Evolutionary conservation across 2,888 invertebrate genomes (phyloP), one percentile per base, ranked within the genome.

Genomic region (Hermaeophaga mercurialis): DNA sequence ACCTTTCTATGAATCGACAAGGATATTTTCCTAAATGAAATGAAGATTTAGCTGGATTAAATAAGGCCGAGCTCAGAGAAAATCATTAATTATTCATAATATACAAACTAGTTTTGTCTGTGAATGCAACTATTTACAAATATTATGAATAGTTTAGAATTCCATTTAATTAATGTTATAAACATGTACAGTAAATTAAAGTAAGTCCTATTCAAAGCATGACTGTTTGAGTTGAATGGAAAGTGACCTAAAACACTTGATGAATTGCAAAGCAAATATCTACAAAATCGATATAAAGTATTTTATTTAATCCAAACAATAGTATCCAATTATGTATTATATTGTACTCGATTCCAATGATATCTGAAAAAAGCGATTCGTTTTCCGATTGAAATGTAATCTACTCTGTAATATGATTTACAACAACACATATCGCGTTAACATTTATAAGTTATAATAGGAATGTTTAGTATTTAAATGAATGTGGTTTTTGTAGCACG

Each of bases 201-300:
- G 54, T 56, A 49, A 53, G 54, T 60, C 62, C 60, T 58, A 66
- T 66, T 66, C 65, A 63, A 66, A 64, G 63, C 65, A 66, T 66
- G 66, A 66, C 64, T 64, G 64, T 63, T 65, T 60, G 52, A 64
- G 58, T 63, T 66, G 63, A 67, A 67, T 63, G 65, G 67, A 67
- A 67, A 67, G 67, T 67, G 66, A 67, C 67, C 67, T 67, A 66
- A 66, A 67, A 67, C 60, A 59, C 61, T 64, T 67, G 67, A 67
- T 66, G 65, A 59, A 67, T 67, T 66, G 66, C 65, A 58, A 44
- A 50, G 62, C 61, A 53, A 61, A 63, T 65, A 64, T 66, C n/a
- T 41, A 22, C 22, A 41, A n/a, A 18, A 19, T 22, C n/a, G 9
- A 41, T 43, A 43, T 14, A 18, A 43, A 43, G 43, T 24, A 22